Percentiles rank a stretch among this genome's conserved stretches.
phyloP scores from a whole-genome alignment of 2,797 vertebrate genomes.

The Buphagus erythrorhynchus region DNA sequence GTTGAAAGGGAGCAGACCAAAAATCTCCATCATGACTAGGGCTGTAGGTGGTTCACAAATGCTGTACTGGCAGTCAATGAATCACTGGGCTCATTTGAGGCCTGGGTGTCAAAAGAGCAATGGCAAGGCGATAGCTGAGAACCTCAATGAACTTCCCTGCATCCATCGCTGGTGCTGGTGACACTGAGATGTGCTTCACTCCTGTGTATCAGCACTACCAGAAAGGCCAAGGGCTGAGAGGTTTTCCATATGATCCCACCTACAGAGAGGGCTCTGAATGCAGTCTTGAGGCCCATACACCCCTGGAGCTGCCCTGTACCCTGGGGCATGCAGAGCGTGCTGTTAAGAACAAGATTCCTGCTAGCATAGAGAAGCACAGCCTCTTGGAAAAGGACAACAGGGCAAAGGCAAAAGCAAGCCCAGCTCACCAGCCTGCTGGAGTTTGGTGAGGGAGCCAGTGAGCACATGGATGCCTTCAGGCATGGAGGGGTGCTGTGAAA shows the following conservation, averaged over 20 bases:
- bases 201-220: background rate
- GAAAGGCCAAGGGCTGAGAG: background rate
- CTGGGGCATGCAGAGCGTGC: background rate
- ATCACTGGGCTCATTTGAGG: background rate
- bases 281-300: background rate
- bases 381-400: background rate
- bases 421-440: background rate
- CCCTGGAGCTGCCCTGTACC: background rate
- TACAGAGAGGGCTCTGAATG: background rate
- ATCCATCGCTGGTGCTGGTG: background rate
- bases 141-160: background rate
- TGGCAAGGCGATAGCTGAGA: background rate
- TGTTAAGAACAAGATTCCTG: background rate
- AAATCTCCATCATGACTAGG: background rate
- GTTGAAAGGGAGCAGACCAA: background rate
- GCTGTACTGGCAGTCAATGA: background rate
- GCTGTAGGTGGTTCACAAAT: background rate
- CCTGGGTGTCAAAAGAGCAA: background rate
- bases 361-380: background rate
- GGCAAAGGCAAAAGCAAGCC: background rate
- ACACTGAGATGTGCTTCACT: background rate
- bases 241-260: background rate
- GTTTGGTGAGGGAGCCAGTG: background rate
- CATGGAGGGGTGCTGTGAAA: background rate
- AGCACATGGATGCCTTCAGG: background rate